These are phyloP conservation scores for Lagodon rhomboides DNA, from an alignment of 2,797 vertebrate genomes.

Conservation along the genomic window DNA sequence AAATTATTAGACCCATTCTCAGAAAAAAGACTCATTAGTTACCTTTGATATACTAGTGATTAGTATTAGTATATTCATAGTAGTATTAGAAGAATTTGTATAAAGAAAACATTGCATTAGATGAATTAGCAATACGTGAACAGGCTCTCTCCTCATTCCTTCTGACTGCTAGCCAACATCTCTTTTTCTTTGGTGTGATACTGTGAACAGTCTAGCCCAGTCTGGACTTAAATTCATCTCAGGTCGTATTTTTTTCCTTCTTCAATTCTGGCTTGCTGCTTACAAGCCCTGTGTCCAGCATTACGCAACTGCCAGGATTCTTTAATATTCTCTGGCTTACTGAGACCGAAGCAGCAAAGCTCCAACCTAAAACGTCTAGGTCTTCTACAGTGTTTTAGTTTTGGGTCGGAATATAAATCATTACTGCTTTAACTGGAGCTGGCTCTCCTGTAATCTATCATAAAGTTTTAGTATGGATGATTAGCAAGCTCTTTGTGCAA, in stretches of 20 bases:
- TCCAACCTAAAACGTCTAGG: neutral
- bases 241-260: conserved; percentile 16
- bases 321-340: conserved; percentile 55
- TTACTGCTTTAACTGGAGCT: conserved; percentile 1
- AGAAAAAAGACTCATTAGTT: no score
- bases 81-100: no score
- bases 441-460: neutral
- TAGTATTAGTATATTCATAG: no score
- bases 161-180: conserved; percentile 5
- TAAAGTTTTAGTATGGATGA: conserved; percentile 18
- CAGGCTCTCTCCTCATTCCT: neutral
- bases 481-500: neutral
- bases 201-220: conserved; percentile 3
- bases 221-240: conserved; percentile 23
- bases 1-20: neutral
- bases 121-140: no score
- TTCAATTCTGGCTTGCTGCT: conserved; percentile 36
- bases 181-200: conserved; percentile 2
- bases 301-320: conserved; percentile 47
- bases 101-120: neutral
- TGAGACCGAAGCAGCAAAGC: conserved; percentile 18
- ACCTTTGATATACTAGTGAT: neutral
- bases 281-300: conserved; percentile 25
- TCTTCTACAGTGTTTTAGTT: conserved; percentile 10
- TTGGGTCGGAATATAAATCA: conserved; percentile 22